Percentiles rank a stretch among this genome's conserved stretches.
Conservation (phyloP, 2,888 invertebrate genomes). For the Lordiphosa fenestrarum region DNA sequence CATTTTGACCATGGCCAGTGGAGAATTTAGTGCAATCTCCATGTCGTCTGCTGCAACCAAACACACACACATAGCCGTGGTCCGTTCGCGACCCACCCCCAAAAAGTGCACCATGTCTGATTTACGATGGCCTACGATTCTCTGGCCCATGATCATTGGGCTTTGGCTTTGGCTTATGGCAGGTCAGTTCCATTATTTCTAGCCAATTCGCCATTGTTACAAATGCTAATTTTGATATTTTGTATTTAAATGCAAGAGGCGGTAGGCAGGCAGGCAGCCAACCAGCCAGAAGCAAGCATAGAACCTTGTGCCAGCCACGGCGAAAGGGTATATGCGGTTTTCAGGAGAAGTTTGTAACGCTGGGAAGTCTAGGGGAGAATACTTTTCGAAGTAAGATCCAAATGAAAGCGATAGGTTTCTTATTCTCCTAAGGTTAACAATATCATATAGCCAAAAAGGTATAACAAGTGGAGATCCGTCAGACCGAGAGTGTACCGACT, state of each 20-base stretch:
- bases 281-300: conserved; percentile 32
- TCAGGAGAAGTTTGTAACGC: background rate
- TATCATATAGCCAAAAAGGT: too few relatives aligned
- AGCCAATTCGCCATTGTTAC: conserved; percentile 77
- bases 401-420: background rate
- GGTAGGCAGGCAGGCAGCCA: conserved; percentile 26
- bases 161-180: conserved; percentile 40
- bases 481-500: too few relatives aligned
- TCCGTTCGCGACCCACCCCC: conserved; percentile 5
- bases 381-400: too few relatives aligned
- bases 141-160: conserved; percentile 58
- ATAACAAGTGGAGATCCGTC: too few relatives aligned
- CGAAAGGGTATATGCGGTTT: background rate
- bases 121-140: conserved; percentile 49
- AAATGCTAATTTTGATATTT: conserved; percentile 79
- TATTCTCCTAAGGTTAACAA: too few relatives aligned
- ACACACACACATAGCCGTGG: background rate
- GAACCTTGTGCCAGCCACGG: conserved; percentile 14
- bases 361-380: too few relatives aligned
- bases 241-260: conserved; percentile 76
- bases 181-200: conserved; percentile 75
- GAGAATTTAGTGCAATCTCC: conserved; percentile 68
- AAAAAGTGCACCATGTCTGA: conserved; percentile 46
- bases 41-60: conserved; percentile 38
- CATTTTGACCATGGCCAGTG: conserved; percentile 64